Percentiles rank a stretch among this genome's conserved stretches.
Conservation (phyloP, 2,888 invertebrate genomes). For the Julus scandinavius region DNA sequence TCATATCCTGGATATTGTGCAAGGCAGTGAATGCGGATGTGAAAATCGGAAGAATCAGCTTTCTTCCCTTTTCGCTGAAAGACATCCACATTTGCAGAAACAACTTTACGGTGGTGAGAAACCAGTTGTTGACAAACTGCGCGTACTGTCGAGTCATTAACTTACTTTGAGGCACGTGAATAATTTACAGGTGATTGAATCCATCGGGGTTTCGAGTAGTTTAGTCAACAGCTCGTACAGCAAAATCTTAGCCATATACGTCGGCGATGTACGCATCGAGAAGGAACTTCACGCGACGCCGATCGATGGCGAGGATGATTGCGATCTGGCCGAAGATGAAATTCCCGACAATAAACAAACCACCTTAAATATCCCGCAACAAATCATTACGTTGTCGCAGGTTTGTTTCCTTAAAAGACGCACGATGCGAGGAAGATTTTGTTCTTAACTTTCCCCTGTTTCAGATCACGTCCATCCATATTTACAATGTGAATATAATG, state of each 20-base stretch:
- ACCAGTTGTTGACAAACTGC: not conserved
- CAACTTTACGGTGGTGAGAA: conserved; percentile 49
- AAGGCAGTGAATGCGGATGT: conserved; percentile 49
- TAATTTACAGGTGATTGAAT: conserved; percentile 79
- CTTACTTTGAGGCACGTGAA: not conserved
- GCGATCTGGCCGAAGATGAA: not conserved
- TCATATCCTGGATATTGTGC: conserved; percentile 55
- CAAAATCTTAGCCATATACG: conserved; percentile 56
- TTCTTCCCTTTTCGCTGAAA: conserved; percentile 54
- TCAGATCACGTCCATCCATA: conserved; percentile 86
- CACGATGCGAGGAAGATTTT: not conserved
- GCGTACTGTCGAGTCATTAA: not conserved
- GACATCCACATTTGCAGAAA: conserved; percentile 48
- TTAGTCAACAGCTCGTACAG: conserved; percentile 87
- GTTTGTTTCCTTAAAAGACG: not conserved
- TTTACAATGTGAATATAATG: conserved; percentile 73
- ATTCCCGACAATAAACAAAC: not conserved
- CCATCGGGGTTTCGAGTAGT: conserved; percentile 85
- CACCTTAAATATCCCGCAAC: conserved; percentile 47
- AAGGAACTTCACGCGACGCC: conserved; percentile 8
- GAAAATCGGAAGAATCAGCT: conserved; percentile 54
- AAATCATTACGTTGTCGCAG: conserved; percentile 53
- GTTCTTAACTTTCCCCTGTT: not conserved
- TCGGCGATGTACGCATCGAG: conserved; percentile 56
- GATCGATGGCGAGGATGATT: not conserved